These are phyloP conservation scores for Helicoverpa assulta DNA, from an alignment of 2,888 invertebrate species.

Conservation along the genomic window DNA sequence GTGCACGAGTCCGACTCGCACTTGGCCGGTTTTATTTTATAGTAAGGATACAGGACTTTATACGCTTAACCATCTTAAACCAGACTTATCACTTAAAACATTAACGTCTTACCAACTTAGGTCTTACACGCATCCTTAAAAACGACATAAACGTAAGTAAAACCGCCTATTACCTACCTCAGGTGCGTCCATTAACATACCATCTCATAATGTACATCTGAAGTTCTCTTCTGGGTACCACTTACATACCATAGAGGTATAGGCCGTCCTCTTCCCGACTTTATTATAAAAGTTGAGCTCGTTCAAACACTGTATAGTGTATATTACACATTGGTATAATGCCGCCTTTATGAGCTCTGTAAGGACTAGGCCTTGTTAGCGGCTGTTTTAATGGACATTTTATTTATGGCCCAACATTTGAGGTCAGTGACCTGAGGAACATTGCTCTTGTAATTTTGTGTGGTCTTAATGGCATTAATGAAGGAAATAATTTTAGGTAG, in stretches of 20 bases:
- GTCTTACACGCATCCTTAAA: conserved; percentile 1
- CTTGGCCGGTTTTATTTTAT: no score
- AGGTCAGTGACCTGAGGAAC: conserved; percentile 18
- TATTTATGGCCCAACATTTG: conserved; percentile 44
- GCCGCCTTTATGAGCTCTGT: conserved; percentile 63
- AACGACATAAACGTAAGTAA: conserved; percentile 27
- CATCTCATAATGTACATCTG: conserved; percentile 48
- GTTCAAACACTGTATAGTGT: conserved; percentile 56
- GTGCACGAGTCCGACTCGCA: no score
- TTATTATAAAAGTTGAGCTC: conserved; percentile 72
- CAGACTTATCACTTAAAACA: neutral
- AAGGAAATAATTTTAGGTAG: neutral
- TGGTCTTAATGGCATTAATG: conserved; percentile 14
- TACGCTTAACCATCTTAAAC: neutral
- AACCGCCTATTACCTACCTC: conserved; percentile 40
- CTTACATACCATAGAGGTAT: conserved; percentile 44
- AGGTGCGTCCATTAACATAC: conserved; percentile 60
- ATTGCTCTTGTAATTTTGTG: conserved; percentile 14
- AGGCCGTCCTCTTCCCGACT: conserved; percentile 60
- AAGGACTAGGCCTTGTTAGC: conserved; percentile 53
- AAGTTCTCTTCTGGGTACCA: conserved; percentile 60
- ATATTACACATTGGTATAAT: conserved; percentile 61
- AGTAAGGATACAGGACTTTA: no score
- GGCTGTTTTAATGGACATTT: conserved; percentile 54
- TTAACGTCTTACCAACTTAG: neutral